Evolutionary conservation across 1,140 invertebrate genomes (phyloP).

Genomic region (Aporrectodea caliginosa): DNA sequence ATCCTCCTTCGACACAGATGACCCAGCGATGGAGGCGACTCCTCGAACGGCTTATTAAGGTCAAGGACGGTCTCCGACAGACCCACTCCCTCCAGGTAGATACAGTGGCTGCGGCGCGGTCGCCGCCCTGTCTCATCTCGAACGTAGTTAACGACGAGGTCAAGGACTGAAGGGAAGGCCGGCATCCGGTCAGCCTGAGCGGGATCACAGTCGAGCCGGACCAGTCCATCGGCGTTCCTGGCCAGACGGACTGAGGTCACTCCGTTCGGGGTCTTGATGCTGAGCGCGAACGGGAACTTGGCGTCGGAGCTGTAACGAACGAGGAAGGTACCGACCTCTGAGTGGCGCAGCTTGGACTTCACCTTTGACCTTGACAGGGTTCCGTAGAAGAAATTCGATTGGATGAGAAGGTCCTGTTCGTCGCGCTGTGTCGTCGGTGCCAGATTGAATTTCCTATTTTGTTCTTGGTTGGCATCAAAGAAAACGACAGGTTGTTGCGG

Average conservation of each 20-base stretch:
- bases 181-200: background rate
- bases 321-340: background rate
- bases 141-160: background rate
- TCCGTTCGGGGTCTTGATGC: background rate
- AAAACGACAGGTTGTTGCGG: too few relatives aligned
- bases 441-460: too few relatives aligned
- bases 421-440: too few relatives aligned
- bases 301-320: background rate
- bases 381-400: background rate
- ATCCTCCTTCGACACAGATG: background rate
- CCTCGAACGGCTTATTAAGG: background rate
- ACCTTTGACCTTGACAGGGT: background rate
- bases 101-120: background rate
- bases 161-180: background rate
- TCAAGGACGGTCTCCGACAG: background rate
- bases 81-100: background rate
- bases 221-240: background rate
- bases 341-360: background rate
- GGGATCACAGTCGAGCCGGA: background rate
- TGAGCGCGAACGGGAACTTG: background rate
- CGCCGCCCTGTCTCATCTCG: too few relatives aligned
- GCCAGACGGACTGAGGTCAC: background rate
- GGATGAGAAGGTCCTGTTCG: background rate
- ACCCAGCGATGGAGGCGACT: background rate
- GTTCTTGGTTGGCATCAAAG: too few relatives aligned